phyloP scores from a whole-genome alignment of 2,797 vertebrate genomes.

The Neoniphon sammara region DNA sequence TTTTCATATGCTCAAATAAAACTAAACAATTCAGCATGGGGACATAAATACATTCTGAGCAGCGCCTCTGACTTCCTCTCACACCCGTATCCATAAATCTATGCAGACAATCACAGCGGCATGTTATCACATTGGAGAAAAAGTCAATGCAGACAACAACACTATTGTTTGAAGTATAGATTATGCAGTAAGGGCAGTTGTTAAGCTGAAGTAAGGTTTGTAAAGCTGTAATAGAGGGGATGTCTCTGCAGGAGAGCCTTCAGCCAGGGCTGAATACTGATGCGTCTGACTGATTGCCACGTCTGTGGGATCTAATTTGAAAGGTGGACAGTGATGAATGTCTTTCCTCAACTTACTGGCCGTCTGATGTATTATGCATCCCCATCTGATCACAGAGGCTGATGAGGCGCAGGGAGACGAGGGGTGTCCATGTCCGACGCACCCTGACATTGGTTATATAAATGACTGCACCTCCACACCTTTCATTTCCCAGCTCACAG shows the following conservation, averaged over 20 bases:
- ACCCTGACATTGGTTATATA: constrained; percentile 83
- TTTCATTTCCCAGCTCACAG: constrained; percentile 77
- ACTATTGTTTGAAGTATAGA: constrained; percentile 65
- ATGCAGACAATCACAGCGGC: constrained; percentile 38
- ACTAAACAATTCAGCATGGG: constrained; percentile 28
- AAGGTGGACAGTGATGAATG: constrained; percentile 90
- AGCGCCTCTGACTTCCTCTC: constrained; percentile 15
- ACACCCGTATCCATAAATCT: constrained; percentile 47
- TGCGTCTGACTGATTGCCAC: constrained; percentile 84
- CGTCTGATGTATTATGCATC: constrained; percentile 88
- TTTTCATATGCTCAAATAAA: constrained; percentile 30
- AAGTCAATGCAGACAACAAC: constrained; percentile 49
- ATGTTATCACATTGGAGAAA: constrained; percentile 27
- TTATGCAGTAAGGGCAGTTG: constrained; percentile 65
- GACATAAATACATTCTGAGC: constrained; percentile 33
- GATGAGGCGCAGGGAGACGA: constrained; percentile 77
- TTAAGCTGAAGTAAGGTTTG: constrained; percentile 69
- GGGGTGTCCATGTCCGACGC: constrained; percentile 79
- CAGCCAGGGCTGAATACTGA: constrained; percentile 80
- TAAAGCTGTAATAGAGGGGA: constrained; percentile 69
- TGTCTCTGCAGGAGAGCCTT: constrained; percentile 73
- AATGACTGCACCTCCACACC: constrained; percentile 80
- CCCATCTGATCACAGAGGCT: constrained; percentile 80
- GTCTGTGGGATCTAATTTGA: constrained; percentile 86
- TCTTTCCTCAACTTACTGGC: constrained; percentile 82